Evolutionary conservation across 2,797 vertebrate species (phyloP).

Genomic region (Tamandua tetradactyla): DNA sequence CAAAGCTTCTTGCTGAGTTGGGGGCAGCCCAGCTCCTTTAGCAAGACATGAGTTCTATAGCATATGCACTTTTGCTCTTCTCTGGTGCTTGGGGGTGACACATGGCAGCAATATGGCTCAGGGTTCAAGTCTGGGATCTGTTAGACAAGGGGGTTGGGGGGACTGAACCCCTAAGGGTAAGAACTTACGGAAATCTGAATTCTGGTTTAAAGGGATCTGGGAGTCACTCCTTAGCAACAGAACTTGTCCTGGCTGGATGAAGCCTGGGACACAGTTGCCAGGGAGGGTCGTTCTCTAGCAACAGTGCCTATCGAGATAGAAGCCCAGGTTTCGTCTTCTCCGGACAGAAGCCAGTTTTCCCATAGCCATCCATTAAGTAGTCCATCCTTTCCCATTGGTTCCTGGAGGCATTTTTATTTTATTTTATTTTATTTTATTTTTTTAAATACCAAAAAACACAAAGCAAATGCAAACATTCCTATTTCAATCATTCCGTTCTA

Average conservation of each 20-base stretch:
- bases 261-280: background rate
- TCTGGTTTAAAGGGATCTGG: background rate
- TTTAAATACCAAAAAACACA: too few relatives aligned
- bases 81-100: background rate
- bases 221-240: background rate
- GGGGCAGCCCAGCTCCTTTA: background rate
- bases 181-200: background rate
- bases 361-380: background rate
- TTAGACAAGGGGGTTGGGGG: background rate
- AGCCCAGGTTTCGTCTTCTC: background rate
- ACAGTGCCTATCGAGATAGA: background rate
- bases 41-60: background rate
- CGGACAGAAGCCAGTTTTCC: background rate
- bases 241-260: background rate
- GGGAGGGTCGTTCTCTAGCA: background rate
- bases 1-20: background rate
- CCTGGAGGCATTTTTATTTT: too few relatives aligned
- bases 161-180: background rate
- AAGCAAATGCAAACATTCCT: too few relatives aligned
- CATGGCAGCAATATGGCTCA: background rate
- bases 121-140: background rate
- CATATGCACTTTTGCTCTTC: background rate
- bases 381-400: background rate
- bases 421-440: too few relatives aligned
- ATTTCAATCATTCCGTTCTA: too few relatives aligned